Percentiles rank a stretch among this genome's conserved stretches.
Evolutionary conservation across 2,888 invertebrate species (phyloP).

Genomic region (Dasysyrphus tricinctus): DNA sequence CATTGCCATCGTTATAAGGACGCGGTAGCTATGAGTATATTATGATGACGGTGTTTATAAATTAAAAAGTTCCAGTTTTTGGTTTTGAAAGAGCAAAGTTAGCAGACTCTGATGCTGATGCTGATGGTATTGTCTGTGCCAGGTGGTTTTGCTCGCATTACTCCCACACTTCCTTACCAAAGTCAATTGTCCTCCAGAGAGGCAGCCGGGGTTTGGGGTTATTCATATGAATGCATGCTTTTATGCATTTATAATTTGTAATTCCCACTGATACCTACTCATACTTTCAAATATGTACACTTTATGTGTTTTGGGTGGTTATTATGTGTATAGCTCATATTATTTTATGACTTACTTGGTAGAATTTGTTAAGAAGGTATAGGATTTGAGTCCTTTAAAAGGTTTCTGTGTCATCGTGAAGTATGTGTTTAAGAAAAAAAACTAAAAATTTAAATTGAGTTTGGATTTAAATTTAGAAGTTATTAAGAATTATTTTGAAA

Average conservation of each 20-base stretch:
- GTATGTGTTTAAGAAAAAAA: too few species aligned
- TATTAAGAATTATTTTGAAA: too few species aligned
- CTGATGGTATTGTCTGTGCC: constrained; percentile 48
- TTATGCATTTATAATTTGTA: constrained; percentile 81
- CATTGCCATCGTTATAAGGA: constrained; percentile 2
- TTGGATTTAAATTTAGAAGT: too few species aligned
- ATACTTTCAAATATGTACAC: constrained; percentile 3
- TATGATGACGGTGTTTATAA: constrained; percentile 67
- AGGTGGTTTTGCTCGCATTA: background rate
- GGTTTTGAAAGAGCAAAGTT: constrained; percentile 54
- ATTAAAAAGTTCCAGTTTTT: constrained; percentile 70
- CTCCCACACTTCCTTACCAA: constrained; percentile 8
- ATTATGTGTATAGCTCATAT: constrained; percentile 3
- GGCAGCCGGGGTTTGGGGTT: constrained; percentile 40
- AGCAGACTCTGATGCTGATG: constrained; percentile 42
- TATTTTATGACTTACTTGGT: constrained; percentile 22
- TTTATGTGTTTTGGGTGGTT: constrained; percentile 24
- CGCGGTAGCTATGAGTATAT: background rate
- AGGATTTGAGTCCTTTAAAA: background rate
- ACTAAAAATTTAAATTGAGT: background rate
- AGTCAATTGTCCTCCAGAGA: constrained; percentile 59
- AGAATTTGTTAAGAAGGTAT: background rate
- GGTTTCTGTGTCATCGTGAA: background rate
- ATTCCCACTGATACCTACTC: constrained; percentile 75
- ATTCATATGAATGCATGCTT: constrained; percentile 75